Base-by-base conservation (phyloP, 2,888 invertebrate species). In the Melikaiella ostensackeni region DNA sequence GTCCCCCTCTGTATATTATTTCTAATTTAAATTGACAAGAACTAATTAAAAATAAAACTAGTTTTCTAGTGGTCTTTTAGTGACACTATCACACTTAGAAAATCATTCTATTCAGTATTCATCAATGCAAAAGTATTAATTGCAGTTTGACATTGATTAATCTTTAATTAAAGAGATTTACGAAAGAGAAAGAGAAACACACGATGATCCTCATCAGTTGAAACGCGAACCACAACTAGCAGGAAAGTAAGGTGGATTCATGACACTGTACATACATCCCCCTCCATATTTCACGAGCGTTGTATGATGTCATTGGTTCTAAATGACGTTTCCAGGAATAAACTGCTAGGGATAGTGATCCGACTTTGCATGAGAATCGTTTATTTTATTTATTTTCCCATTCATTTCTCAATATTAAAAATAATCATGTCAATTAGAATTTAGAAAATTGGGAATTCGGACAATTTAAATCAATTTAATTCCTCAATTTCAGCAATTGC, bases 241-340 rank as follows among this genome's bases (percentile, higher is more conserved):
- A 70, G 55, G 50, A 70, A 46, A 50, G 50, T 70, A 70, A 70
- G 70, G 70, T 70, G 46, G 70, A 70, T 66, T 46, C 66, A 46
- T 64, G 38, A 50, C 70, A 70, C 50, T 70, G 30, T 70, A 50
- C 27, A 70, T 24, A 50, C 27, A 70, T 27, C 64, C 66, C 66
- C 70, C 70, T 50, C 70, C 50, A 50, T 66, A 46, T 66, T 66
- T 66, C 46, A 66, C 19, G 46, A 50, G 30, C 46, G 27, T 50
- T 70, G 46, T 46, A 70, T 70, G 70, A 70, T 70, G 70, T 70
- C 70, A 70, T 50, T 70, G 70, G 50, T 70, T 70, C 50, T 50
- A 70, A 70, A 70, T 70, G 70, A 70, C 70, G 70, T 70, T 70
- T 70, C 70, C 70, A 70, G 70, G 70, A 70, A 70, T 70, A 70